phyloP scores from a whole-genome alignment of 2,113 vertebrate genomes.

The Megatriorchis doriae region DNA sequence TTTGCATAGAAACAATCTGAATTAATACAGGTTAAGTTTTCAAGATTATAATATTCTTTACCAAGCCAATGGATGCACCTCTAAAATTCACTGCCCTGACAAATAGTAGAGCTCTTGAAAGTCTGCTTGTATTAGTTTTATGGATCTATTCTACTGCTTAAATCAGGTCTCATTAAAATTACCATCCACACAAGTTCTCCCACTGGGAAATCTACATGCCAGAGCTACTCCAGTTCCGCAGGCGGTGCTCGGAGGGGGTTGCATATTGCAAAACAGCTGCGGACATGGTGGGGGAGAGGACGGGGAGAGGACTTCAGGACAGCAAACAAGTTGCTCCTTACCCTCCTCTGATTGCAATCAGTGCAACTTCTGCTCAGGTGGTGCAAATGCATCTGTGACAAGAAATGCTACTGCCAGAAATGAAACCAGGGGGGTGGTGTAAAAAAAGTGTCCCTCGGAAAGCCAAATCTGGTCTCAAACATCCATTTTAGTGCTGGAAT shows the following conservation, averaged over 20 bases:
- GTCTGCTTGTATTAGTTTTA: conserved; percentile 72
- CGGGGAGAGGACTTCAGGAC: conserved; percentile 37
- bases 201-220: conserved; percentile 68
- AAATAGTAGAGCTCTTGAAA: conserved; percentile 67
- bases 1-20: conserved; percentile 61
- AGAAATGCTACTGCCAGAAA: not conserved
- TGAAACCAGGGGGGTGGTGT: accelerated
- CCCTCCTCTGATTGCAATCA: conserved; percentile 7
- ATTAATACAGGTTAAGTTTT: conserved; percentile 49
- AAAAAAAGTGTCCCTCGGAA: not conserved
- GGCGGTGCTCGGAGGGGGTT: conserved; percentile 61
- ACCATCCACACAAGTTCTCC: conserved; percentile 69
- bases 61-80: conserved; percentile 52
- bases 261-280: conserved; percentile 50
- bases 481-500: not conserved
- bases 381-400: not conserved
- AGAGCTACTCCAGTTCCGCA: conserved; percentile 67
- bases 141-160: conserved; percentile 72
- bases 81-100: conserved; percentile 58
- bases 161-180: conserved; percentile 75
- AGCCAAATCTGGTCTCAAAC: not conserved
- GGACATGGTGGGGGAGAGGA: not conserved
- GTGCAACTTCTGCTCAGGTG: conserved; percentile 3
- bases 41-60: conserved; percentile 56
- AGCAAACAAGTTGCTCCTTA: conserved; percentile 26